Conservation (phyloP, 2,113 vertebrate species). For the Pachycephala philippinensis region DNA sequence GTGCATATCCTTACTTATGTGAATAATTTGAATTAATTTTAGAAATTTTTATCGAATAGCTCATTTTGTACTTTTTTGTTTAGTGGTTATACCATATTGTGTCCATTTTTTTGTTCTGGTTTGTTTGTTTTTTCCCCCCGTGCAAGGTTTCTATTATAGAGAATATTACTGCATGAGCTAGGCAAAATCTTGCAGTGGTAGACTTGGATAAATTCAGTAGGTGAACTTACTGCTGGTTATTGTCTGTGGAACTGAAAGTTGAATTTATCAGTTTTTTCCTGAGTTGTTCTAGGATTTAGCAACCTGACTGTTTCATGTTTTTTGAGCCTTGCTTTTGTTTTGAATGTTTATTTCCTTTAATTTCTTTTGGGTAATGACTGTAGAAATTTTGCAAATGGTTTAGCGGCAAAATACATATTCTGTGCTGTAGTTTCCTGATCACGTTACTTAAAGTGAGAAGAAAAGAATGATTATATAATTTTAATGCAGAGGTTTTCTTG, state of each 20-base stretch:
- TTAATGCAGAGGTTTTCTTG: not conserved
- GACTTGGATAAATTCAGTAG: not conserved
- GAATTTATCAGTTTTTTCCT: not conserved
- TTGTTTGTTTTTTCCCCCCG: not conserved
- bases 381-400: not conserved
- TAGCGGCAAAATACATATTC: not conserved
- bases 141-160: not conserved
- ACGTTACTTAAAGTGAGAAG: not conserved
- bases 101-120: not conserved
- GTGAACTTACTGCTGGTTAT: not conserved
- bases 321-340: not conserved
- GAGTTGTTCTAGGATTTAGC: not conserved
- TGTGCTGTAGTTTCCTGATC: not conserved
- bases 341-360: not conserved
- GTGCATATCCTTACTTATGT: not conserved
- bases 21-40: not conserved
- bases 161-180: fast-evolving
- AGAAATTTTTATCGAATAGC: not conserved
- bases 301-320: not conserved
- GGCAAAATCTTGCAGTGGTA: not conserved
- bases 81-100: not conserved
- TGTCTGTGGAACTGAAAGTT: not conserved
- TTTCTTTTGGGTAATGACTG: not conserved
- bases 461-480: not conserved
- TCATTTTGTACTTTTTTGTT: not conserved